Conservation (phyloP, 2,797 vertebrate genomes). For the Urosaurus nigricauda region DNA sequence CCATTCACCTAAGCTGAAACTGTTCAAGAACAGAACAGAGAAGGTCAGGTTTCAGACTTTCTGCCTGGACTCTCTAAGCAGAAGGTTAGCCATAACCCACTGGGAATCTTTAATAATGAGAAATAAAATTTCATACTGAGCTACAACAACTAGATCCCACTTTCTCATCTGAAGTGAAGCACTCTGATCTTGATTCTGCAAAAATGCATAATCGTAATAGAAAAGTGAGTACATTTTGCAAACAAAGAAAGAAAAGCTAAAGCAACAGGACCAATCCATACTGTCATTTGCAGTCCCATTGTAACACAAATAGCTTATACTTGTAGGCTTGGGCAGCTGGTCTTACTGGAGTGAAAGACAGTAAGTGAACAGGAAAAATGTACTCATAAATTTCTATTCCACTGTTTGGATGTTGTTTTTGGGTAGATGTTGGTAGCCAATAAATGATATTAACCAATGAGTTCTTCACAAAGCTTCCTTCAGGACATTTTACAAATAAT, state of each 20-base stretch:
- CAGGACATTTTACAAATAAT: no score
- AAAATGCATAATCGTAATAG: background rate
- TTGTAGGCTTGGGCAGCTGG: background rate
- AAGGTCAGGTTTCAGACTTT: constrained; percentile 12
- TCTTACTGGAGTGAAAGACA: background rate
- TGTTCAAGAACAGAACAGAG: constrained; percentile 11
- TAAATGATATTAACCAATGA: background rate
- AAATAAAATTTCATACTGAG: background rate
- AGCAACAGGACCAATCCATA: background rate
- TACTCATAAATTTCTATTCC: background rate
- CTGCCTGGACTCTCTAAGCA: background rate
- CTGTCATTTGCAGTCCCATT: background rate
- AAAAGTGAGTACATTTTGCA: background rate
- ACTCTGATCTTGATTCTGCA: background rate
- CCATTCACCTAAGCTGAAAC: constrained; percentile 11
- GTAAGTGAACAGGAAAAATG: background rate
- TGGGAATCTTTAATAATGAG: background rate
- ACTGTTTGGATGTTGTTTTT: background rate
- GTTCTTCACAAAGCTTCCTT: background rate
- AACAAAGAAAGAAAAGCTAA: background rate
- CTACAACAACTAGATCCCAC: background rate
- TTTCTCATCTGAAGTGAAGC: background rate
- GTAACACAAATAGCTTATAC: background rate
- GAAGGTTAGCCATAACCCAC: background rate
- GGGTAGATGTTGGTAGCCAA: background rate